These are phyloP conservation scores for Progne subis DNA, from an alignment of 2,113 vertebrate species.

Conservation along the genomic window DNA sequence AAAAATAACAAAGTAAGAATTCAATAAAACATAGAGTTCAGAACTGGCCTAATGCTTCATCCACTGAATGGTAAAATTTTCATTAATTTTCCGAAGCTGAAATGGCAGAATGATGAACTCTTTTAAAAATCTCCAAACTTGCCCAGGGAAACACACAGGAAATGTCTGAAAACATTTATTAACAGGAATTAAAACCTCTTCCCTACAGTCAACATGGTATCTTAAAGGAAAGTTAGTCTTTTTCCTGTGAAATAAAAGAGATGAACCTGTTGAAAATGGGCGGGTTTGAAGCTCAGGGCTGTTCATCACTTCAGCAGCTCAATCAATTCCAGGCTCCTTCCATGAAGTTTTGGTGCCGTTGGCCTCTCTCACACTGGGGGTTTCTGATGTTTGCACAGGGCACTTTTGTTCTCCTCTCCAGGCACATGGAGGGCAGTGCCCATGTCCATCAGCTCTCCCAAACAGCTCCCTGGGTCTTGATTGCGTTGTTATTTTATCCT, in stretches of 20 bases:
- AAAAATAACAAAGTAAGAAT: constrained; percentile 42
- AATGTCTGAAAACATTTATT: constrained; percentile 31
- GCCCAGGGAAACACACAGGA: background rate
- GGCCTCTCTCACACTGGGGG: background rate
- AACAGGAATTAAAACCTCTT: constrained; percentile 35
- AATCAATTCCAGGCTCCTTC: rapidly evolving
- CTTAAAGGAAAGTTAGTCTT: constrained; percentile 1
- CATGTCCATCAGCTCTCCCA: background rate
- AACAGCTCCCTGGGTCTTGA: background rate
- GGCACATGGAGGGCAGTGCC: background rate
- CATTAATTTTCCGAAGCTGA: constrained; percentile 40
- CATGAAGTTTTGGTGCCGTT: rapidly evolving
- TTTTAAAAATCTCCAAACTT: background rate
- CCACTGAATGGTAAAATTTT: constrained; percentile 7
- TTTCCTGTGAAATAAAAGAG: background rate
- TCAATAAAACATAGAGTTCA: constrained; percentile 7
- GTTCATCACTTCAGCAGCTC: background rate
- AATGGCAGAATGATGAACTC: constrained; percentile 28
- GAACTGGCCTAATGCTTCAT: background rate
- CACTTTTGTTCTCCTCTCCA: background rate
- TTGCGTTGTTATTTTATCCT: background rate
- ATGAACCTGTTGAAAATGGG: background rate
- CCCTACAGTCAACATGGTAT: background rate
- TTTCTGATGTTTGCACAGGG: background rate
- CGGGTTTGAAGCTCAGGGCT: background rate